Conservation (phyloP, 1,140 invertebrate genomes). For the Neodiprion fabricii region DNA sequence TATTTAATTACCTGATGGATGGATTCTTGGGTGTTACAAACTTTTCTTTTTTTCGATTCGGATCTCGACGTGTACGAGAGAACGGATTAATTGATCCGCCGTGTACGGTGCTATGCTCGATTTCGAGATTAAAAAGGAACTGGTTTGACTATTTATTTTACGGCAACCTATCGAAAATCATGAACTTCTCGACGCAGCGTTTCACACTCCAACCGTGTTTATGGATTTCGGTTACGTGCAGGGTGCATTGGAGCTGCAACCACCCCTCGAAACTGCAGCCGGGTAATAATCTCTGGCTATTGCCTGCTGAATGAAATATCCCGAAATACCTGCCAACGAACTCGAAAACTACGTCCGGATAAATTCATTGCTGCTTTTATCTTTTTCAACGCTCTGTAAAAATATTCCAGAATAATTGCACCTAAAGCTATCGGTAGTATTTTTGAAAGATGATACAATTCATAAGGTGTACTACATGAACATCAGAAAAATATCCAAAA, state of each 20-base stretch:
- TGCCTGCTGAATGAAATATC: neutral
- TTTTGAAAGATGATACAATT: too few species aligned
- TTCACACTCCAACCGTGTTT: constrained; percentile 41
- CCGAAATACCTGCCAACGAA: neutral
- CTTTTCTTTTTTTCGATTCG: too few species aligned
- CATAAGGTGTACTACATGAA: too few species aligned
- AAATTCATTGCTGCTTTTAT: neutral
- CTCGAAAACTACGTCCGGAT: neutral
- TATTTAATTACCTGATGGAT: too few species aligned
- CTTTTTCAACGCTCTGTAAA: neutral
- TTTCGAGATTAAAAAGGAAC: neutral
- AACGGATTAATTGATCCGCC: too few species aligned
- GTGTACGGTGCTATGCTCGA: too few species aligned
- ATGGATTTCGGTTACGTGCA: constrained; percentile 31
- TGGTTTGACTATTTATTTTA: neutral
- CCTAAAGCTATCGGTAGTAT: too few species aligned
- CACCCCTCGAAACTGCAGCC: constrained; percentile 33
- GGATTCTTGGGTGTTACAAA: too few species aligned
- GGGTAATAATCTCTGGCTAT: constrained; percentile 31
- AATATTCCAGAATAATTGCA: too few species aligned
- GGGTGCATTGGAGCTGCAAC: constrained; percentile 26
- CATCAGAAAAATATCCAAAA: too few species aligned
- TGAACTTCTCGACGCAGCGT: constrained; percentile 33
- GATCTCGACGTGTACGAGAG: too few species aligned
- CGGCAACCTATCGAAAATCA: constrained; percentile 29